These are phyloP conservation scores for Carposina sasakii DNA, from an alignment of 1,140 invertebrate species.

Conservation along the genomic window DNA sequence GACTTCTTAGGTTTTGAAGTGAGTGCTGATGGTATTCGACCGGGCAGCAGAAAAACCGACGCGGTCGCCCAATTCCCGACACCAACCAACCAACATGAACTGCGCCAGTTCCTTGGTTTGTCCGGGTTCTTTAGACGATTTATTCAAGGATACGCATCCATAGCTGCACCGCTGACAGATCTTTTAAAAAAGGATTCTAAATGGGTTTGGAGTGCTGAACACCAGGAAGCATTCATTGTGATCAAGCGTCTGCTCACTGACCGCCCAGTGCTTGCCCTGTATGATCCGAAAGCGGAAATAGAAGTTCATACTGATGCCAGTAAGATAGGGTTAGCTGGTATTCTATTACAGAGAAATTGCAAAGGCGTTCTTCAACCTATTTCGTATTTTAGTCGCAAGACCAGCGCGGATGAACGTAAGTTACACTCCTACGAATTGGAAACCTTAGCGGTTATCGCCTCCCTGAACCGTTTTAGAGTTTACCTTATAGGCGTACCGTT, in stretches of 20 bases:
- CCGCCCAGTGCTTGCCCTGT: constrained; percentile 31
- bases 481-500: constrained; percentile 48
- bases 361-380: constrained; percentile 7
- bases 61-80: constrained; percentile 23
- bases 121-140: constrained; percentile 35
- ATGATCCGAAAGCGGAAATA: constrained; percentile 29
- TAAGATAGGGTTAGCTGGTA: constrained; percentile 24
- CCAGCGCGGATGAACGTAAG: constrained; percentile 9
- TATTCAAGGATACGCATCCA: constrained; percentile 30
- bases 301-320: constrained; percentile 17
- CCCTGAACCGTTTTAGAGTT: constrained; percentile 48
- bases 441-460: constrained; percentile 18
- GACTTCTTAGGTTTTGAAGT: constrained; percentile 25
- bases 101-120: constrained; percentile 37
- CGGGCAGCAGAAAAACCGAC: background rate
- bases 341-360: constrained; percentile 11
- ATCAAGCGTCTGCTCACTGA: constrained; percentile 6
- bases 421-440: constrained; percentile 36
- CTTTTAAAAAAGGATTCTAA: constrained; percentile 30
- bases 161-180: constrained; percentile 28
- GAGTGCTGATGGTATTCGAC: background rate
- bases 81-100: constrained; percentile 23
- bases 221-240: constrained; percentile 20
- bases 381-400: constrained; percentile 14
- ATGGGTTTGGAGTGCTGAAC: constrained; percentile 32